These are phyloP conservation scores for Pocillopora grandis DNA, from an alignment of 92 coral and sea anemone species.

Conservation along the genomic window DNA sequence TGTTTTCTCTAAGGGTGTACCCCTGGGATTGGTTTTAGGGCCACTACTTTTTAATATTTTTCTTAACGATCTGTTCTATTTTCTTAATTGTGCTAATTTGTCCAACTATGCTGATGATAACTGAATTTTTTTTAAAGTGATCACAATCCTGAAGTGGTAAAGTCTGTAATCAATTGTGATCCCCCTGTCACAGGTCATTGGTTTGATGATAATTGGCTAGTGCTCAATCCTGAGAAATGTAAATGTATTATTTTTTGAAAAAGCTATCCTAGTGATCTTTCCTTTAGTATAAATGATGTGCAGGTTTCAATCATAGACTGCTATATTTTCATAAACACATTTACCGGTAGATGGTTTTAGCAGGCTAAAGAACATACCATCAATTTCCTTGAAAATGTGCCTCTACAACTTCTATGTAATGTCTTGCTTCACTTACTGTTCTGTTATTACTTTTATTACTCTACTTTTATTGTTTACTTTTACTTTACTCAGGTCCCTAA, in stretches of 20 bases:
- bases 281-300: no score
- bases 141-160: not conserved
- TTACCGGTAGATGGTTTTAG: no score
- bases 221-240: not conserved
- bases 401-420: no score
- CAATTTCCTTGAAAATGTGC: no score
- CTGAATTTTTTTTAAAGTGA: not conserved
- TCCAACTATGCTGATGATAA: not conserved
- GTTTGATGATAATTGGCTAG: not conserved
- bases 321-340: no score
- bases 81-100: not conserved
- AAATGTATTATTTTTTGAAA: no score
- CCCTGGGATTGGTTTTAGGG: slow-evolving; percentile 20
- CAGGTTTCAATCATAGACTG: no score
- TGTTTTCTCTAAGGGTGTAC: not conserved
- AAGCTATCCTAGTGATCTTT: not conserved
- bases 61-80: not conserved
- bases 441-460: no score
- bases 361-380: no score
- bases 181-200: not conserved
- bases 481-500: no score
- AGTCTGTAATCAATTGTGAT: not conserved
- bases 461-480: no score
- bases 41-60: slow-evolving; percentile 1
- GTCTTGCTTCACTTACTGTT: no score